phyloP scores from a whole-genome alignment of 2,888 invertebrate species.

The Thecophora atra region DNA sequence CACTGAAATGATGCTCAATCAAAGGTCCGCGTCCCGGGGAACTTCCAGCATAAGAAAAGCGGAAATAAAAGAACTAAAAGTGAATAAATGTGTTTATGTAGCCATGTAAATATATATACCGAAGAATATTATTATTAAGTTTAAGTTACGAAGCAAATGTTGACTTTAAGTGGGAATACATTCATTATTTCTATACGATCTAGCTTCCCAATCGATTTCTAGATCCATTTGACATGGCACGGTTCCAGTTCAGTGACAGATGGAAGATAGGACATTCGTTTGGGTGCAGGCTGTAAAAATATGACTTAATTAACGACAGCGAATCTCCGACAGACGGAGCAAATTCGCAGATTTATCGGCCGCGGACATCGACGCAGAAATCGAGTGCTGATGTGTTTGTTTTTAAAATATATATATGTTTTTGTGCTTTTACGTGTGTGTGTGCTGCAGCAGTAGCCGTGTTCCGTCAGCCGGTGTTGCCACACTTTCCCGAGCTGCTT shows the following conservation, averaged over 20 bases:
- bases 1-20: slow-evolving; percentile 55
- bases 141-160: no score
- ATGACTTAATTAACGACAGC: slow-evolving; percentile 47
- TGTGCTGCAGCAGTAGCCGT: slow-evolving; percentile 11
- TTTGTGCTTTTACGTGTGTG: neutral
- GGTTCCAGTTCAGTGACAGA: no score
- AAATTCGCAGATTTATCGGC: slow-evolving; percentile 34
- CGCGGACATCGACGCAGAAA: slow-evolving; percentile 19
- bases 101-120: no score
- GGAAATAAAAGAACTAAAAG: no score
- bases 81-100: no score
- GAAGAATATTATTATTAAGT: no score
- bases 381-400: neutral
- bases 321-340: slow-evolving; percentile 46
- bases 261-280: no score
- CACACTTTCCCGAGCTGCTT: slow-evolving; percentile 13
- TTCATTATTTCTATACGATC: no score
- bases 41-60: neutral
- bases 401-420: slow-evolving; percentile 25
- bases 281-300: slow-evolving; percentile 32
- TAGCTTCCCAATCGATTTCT: no score
- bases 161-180: no score
- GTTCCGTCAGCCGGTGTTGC: slow-evolving; percentile 22
- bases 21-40: neutral
- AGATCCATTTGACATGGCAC: no score